Conservation (phyloP, 2,888 invertebrate species). For the Thalpophila matura region DNA sequence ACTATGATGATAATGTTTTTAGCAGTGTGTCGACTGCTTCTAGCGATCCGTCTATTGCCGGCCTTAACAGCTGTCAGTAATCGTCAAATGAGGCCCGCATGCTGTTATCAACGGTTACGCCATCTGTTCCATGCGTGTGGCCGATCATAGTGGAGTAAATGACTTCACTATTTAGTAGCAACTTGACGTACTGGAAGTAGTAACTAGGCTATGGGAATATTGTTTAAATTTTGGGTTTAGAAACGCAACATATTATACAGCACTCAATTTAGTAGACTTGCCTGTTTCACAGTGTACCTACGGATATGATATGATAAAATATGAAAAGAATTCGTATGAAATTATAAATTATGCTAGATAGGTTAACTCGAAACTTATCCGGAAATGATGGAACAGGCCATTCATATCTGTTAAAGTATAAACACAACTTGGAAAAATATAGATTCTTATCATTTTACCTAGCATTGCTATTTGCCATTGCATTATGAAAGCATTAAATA, state of each 20-base stretch:
- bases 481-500: background rate
- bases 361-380: too few relatives aligned
- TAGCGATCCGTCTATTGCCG: conserved; percentile 12
- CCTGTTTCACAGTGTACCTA: too few relatives aligned
- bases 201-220: conserved; percentile 34
- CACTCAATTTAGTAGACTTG: background rate
- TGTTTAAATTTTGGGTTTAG: background rate
- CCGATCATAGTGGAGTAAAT: conserved; percentile 39
- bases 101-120: conserved; percentile 58
- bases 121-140: conserved; percentile 63
- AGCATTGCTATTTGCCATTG: conserved; percentile 5
- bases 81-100: conserved; percentile 59
- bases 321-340: too few relatives aligned
- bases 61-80: conserved; percentile 49
- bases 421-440: background rate
- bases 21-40: background rate
- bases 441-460: background rate
- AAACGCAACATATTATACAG: background rate
- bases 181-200: conserved; percentile 24
- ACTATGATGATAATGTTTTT: background rate
- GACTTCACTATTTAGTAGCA: conserved; percentile 47
- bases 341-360: too few relatives aligned
- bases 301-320: too few relatives aligned
- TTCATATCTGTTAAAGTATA: background rate
- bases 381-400: too few relatives aligned